Conservation (phyloP, 2,888 invertebrate genomes). For the Thyatira batis region DNA sequence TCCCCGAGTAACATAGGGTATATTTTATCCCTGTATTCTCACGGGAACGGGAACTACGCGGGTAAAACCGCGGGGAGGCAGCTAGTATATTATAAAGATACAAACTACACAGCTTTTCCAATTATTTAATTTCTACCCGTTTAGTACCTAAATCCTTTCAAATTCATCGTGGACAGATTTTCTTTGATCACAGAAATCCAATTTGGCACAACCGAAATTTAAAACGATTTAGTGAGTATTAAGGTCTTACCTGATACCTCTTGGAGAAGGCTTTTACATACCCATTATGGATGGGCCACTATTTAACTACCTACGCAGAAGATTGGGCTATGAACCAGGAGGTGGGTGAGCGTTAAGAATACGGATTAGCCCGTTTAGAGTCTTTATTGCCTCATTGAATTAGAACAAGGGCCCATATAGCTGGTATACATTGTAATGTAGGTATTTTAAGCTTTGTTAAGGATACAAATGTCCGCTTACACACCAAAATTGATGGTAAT, state of each 20-base stretch:
- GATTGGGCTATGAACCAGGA: neutral
- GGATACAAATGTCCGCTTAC: no score
- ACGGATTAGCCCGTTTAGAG: neutral
- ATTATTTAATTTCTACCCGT: constrained; percentile 14
- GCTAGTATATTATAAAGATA: no score
- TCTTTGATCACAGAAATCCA: constrained; percentile 47
- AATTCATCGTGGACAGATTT: constrained; percentile 30
- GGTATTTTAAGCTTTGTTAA: no score
- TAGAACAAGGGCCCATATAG: no score
- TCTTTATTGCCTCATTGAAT: neutral
- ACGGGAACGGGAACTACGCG: no score
- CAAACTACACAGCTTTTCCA: constrained; percentile 14
- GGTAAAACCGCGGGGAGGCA: no score
- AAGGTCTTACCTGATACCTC: constrained; percentile 29
- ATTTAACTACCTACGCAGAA: neutral
- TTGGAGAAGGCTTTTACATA: constrained; percentile 30
- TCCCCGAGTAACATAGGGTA: no score
- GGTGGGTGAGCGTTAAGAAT: neutral
- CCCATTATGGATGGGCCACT: constrained; percentile 16
- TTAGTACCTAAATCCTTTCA: constrained; percentile 14
- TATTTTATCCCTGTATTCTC: no score
- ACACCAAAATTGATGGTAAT: no score
- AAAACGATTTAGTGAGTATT: constrained; percentile 35
- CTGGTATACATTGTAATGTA: no score
- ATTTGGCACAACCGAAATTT: constrained; percentile 46